Base-by-base conservation (phyloP, 2,888 invertebrate species). In the Saturnia pavonia region DNA sequence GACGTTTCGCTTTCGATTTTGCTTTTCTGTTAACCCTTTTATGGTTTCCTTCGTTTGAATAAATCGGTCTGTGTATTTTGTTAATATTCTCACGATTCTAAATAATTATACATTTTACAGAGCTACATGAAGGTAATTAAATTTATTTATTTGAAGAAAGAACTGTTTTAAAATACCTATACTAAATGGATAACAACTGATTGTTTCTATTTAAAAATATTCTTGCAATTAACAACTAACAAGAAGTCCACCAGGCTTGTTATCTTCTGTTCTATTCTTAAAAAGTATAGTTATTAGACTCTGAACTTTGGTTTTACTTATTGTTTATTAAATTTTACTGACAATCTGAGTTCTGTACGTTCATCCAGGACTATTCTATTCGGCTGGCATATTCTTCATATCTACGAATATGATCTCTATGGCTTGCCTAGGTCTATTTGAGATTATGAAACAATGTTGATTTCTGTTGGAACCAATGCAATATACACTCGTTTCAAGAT, bases 81-180 rank as follows among this genome's bases (percentile, higher is more conserved):
- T 68, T 34, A 48, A 34, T 45, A n/a, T 16, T 27, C 19, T 68
- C 68, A 48, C n/a, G 34, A 68, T 27, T 34, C 34, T 51, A 48
- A 48, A 19, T 34, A n/a, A n/a, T 22, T 69, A 40, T 54, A 22
- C 22, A 7, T 22, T 54, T 11, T 22, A 34, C 34, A 34, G 2
- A 34, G 34, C 34, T 34, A 34, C 34, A 4, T 34, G 0, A 48
- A 48, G 6, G 19, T 19, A n/a, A 48, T 19, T 48, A 48, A 3
- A 19, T 48, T 48, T 48, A 19, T 16, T 48, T 48, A 0, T 19
- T 48, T 48, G 16, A 19, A 48, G 16, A 19, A 48, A n/a, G 19
- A n/a, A 48, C 48, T 19, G 19, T n/a, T 48, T 16, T 8, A 16
- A 48, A 48, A 48, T 48, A 6, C 19, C 19, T n/a, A 7, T 34